phyloP scores from a whole-genome alignment of 2,888 invertebrate species.

The Lysandra bellargus region DNA sequence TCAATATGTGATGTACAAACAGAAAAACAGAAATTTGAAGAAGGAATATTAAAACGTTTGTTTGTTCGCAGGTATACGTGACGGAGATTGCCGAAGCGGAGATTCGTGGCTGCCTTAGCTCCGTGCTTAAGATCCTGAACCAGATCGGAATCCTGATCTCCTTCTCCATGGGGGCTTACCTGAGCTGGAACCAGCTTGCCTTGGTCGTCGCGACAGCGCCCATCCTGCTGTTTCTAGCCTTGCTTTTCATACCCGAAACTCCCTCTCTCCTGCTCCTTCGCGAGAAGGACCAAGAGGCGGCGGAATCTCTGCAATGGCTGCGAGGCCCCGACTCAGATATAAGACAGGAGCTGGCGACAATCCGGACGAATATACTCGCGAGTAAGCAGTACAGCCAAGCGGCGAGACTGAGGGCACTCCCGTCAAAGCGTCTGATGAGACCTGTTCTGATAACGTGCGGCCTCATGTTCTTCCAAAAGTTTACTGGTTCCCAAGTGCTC shows the following conservation, averaged over 20 bases:
- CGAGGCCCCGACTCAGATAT: constrained; percentile 89
- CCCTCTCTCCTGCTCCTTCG: constrained; percentile 89
- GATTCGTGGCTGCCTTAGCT: constrained; percentile 91
- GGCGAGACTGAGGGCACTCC: constrained; percentile 60
- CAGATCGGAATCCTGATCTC: constrained; percentile 91
- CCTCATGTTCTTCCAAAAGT: constrained; percentile 93
- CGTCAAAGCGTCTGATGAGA: constrained; percentile 75
- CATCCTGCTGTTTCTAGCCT: constrained; percentile 85
- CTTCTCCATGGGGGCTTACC: constrained; percentile 89
- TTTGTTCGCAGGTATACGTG: constrained; percentile 87
- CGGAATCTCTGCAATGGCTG: constrained; percentile 88
- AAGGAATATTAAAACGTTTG: constrained; percentile 32
- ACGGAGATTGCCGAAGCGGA: constrained; percentile 94
- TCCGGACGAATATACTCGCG: constrained; percentile 84
- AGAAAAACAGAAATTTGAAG: constrained; percentile 2
- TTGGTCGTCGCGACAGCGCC: constrained; percentile 88
- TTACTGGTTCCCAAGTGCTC: constrained; percentile 90
- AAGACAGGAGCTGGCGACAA: constrained; percentile 85
- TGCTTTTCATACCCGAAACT: constrained; percentile 92
- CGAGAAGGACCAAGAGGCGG: constrained; percentile 87
- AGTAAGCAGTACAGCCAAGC: constrained; percentile 63
- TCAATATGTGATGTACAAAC: neutral
- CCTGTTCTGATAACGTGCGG: constrained; percentile 91
- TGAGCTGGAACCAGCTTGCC: constrained; percentile 92
- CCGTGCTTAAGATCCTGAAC: constrained; percentile 90